Conservation (phyloP, 2,797 vertebrate genomes). For the Florisuga fusca region DNA sequence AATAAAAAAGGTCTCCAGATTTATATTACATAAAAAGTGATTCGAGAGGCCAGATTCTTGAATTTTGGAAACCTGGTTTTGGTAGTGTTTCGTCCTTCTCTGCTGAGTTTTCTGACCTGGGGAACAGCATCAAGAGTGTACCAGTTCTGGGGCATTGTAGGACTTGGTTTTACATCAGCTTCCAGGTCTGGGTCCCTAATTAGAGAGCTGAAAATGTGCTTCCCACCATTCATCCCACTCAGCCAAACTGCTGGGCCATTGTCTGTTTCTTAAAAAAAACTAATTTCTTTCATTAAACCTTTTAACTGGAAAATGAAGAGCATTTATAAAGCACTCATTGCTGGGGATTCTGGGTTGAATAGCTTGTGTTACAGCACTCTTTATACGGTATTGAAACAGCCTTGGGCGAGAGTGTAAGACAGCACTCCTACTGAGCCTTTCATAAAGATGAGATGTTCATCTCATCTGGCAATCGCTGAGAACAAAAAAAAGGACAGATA, state of each 20-base stretch:
- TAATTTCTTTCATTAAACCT: conserved; percentile 13
- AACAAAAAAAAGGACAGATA: background rate
- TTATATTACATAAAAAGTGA: background rate
- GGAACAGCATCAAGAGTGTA: background rate
- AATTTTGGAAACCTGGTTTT: background rate
- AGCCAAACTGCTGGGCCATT: background rate
- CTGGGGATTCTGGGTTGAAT: background rate
- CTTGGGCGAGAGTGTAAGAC: background rate
- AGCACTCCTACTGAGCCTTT: background rate
- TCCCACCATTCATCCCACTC: background rate
- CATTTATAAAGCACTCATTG: background rate
- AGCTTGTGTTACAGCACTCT: background rate
- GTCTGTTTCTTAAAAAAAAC: background rate
- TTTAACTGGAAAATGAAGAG: background rate
- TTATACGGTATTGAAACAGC: background rate
- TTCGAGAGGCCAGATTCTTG: background rate
- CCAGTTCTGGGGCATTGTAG: background rate
- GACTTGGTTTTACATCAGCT: background rate
- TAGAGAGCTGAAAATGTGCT: background rate
- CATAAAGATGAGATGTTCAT: background rate
- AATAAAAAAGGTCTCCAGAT: background rate
- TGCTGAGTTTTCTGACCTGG: background rate
- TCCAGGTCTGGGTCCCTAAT: background rate
- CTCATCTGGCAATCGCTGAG: conserved; percentile 4
- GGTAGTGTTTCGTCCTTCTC: background rate